Percentiles rank a stretch among this genome's conserved stretches.
Conservation (phyloP, 2,113 vertebrate genomes). For the Lepisosteus oculatus region DNA sequence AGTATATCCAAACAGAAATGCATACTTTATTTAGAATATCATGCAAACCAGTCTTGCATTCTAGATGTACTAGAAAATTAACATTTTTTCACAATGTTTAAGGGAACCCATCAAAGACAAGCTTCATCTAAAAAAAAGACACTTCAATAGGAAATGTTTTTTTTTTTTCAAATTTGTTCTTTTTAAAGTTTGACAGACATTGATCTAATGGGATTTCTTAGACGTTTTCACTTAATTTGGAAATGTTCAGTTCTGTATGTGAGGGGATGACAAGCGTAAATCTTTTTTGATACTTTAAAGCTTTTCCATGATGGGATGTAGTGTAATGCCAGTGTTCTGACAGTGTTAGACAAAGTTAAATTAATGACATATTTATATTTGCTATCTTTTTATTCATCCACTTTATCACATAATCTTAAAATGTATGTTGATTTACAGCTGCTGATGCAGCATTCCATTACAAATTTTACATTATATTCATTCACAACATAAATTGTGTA, state of each 20-base stretch:
- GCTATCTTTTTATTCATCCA: too few species aligned
- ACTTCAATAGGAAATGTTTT: neutral
- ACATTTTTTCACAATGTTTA: conserved; percentile 15
- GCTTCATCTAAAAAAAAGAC: conserved; percentile 15
- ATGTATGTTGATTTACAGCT: too few species aligned
- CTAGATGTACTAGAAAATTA: neutral
- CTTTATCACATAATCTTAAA: too few species aligned
- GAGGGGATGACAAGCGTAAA: neutral
- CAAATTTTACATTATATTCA: too few species aligned
- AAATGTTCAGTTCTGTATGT: neutral
- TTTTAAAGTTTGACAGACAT: conserved; percentile 13
- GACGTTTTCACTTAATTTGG: conserved; percentile 17
- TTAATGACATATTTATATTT: too few species aligned
- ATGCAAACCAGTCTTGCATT: neutral
- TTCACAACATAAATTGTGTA: too few species aligned
- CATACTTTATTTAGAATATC: conserved; percentile 21
- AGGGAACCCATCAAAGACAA: conserved; percentile 12
- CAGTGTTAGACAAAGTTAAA: too few species aligned
- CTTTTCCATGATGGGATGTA: neutral
- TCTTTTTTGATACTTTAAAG: conserved; percentile 15
- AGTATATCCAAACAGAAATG: conserved; percentile 11
- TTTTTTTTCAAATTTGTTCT: neutral
- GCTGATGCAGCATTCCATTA: too few species aligned
- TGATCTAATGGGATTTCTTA: conserved; percentile 14
- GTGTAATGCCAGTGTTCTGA: neutral